Evolutionary conservation across 1,140 invertebrate species (phyloP).

Genomic region (Zophobas morio): DNA sequence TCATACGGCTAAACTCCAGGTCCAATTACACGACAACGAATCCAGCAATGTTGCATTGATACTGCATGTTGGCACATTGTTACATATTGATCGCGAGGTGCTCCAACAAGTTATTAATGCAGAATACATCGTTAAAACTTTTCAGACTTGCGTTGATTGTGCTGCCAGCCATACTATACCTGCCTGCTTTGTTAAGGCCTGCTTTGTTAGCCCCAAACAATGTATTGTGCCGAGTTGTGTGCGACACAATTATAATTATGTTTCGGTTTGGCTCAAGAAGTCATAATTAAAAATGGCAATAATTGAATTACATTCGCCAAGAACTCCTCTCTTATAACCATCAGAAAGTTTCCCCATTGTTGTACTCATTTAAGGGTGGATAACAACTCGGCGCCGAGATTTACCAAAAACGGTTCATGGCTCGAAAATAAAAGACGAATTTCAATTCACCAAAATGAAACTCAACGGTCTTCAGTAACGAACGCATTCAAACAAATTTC

Average conservation of each 20-base stretch:
- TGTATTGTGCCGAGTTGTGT: constrained; percentile 64
- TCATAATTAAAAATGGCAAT: constrained; percentile 64
- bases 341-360: constrained; percentile 27
- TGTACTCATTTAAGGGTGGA: constrained; percentile 14
- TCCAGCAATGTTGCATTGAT: constrained; percentile 45
- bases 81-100: constrained; percentile 62
- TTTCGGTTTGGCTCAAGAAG: constrained; percentile 62
- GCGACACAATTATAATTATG: constrained; percentile 66
- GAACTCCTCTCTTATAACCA: constrained; percentile 38
- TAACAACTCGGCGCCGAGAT: constrained; percentile 1
- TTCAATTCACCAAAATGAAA: no score
- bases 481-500: no score
- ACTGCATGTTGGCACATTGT: constrained; percentile 60
- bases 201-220: constrained; percentile 63
- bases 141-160: constrained; percentile 66
- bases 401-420: constrained; percentile 19
- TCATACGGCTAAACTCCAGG: not conserved
- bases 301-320: constrained; percentile 45
- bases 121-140: constrained; percentile 68
- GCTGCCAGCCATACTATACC: constrained; percentile 62
- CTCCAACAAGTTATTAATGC: constrained; percentile 66
- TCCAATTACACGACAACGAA: constrained; percentile 42
- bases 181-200: constrained; percentile 62
- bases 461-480: no score
- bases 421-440: not conserved